Evolutionary conservation across 1,140 invertebrate species (phyloP).

Genomic region (Paralvinella palmiformis): DNA sequence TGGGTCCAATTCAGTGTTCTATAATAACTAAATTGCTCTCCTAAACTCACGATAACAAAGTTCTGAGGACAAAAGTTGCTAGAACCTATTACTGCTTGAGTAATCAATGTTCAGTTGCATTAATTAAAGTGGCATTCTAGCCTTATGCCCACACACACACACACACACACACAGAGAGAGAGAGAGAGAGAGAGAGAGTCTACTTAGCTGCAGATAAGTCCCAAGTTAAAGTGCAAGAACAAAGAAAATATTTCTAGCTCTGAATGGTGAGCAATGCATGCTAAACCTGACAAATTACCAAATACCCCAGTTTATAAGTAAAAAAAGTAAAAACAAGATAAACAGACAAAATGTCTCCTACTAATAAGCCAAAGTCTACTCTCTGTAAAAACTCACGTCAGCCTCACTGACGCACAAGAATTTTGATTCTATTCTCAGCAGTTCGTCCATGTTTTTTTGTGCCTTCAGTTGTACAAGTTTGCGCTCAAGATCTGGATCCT

Average conservation of each 20-base stretch:
- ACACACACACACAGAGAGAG: too few relatives aligned
- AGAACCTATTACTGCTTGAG: too few relatives aligned
- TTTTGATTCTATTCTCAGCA: conserved; percentile 36
- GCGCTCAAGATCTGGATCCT: conserved; percentile 40
- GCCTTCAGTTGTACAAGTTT: conserved; percentile 37
- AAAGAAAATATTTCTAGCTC: too few relatives aligned
- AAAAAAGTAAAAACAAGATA: background rate
- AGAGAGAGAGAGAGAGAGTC: too few relatives aligned
- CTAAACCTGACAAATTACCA: too few relatives aligned
- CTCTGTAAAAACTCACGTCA: conserved; percentile 33
- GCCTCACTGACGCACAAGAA: conserved; percentile 40
- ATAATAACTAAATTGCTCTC: background rate
- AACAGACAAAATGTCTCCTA: background rate
- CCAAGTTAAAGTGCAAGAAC: too few relatives aligned
- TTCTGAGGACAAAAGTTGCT: background rate
- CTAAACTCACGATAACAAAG: background rate
- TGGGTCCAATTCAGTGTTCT: too few relatives aligned
- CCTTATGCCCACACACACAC: too few relatives aligned
- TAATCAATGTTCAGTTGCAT: too few relatives aligned
- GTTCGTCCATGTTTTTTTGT: conserved; percentile 38
- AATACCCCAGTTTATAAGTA: background rate
- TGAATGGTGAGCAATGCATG: too few relatives aligned
- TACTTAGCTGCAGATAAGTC: too few relatives aligned
- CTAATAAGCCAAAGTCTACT: background rate
- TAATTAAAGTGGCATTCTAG: too few relatives aligned